phyloP scores from a whole-genome alignment of 2,888 invertebrate species.

The Ormyrus labotus region DNA sequence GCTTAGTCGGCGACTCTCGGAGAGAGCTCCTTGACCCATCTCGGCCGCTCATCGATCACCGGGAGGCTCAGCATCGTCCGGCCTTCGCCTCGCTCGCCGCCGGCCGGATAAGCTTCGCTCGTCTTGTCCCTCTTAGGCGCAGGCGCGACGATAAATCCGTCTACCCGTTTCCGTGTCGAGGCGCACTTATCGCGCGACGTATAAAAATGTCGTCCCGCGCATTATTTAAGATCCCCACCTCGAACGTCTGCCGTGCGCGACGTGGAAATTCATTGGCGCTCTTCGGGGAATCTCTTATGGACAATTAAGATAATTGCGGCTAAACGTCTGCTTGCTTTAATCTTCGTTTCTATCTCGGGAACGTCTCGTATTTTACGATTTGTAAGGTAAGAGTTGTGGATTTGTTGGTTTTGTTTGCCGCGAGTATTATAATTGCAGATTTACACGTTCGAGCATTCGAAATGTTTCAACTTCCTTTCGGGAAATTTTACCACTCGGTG shows the following conservation, averaged over 20 bases:
- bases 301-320: not conserved
- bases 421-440: too few species aligned
- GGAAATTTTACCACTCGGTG: too few species aligned
- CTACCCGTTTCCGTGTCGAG: conserved; percentile 43
- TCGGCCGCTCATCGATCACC: conserved; percentile 62
- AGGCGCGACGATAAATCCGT: conserved; percentile 42
- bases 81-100: not conserved
- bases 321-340: too few species aligned
- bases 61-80: not conserved
- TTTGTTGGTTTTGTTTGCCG: too few species aligned
- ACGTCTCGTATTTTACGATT: too few species aligned
- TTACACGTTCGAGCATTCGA: too few species aligned
- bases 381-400: too few species aligned
- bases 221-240: conserved; percentile 27
- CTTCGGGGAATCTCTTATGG: not conserved
- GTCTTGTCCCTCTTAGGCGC: conserved; percentile 17
- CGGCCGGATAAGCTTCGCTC: conserved; percentile 26
- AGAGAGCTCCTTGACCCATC: conserved; percentile 62
- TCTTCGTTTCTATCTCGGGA: too few species aligned
- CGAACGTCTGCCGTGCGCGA: too few species aligned
- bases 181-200: conserved; percentile 36
- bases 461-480: too few species aligned
- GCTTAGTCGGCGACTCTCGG: not conserved
- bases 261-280: not conserved
- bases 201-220: conserved; percentile 47